Percentiles rank a stretch among this genome's conserved stretches.
These are phyloP conservation scores for Chrysodeixis includens DNA, from an alignment of 2,888 invertebrate species.

Conservation along the genomic window DNA sequence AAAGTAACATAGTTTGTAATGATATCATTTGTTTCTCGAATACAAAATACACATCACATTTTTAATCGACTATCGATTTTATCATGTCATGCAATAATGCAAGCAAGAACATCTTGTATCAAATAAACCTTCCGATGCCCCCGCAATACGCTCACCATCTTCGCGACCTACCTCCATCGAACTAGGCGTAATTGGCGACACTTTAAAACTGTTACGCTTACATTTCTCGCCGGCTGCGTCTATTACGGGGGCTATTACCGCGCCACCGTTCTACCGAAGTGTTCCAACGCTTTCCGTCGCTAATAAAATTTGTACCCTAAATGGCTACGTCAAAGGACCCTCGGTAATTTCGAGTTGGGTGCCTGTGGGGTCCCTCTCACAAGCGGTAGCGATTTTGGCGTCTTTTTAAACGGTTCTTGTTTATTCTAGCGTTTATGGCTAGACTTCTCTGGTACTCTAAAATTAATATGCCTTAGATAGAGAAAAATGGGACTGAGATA, in stretches of 20 bases:
- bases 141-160: neutral
- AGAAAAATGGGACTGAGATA: no score
- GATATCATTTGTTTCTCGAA: no score
- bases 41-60: no score
- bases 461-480: no score
- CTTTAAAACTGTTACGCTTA: constrained; percentile 55
- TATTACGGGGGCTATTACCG: constrained; percentile 57
- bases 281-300: constrained; percentile 57
- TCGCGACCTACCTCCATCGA: constrained; percentile 13
- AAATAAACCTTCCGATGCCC: neutral
- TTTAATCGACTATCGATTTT: no score
- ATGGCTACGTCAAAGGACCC: constrained; percentile 71
- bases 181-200: constrained; percentile 52
- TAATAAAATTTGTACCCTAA: constrained; percentile 74
- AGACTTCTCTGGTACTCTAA: no score
- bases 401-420: neutral
- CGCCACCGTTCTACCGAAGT: constrained; percentile 44
- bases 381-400: constrained; percentile 35
- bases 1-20: no score
- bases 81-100: neutral
- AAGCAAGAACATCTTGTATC: neutral
- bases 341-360: constrained; percentile 56
- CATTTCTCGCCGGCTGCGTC: constrained; percentile 41
- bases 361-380: constrained; percentile 22
- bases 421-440: neutral